phyloP scores from a whole-genome alignment of 2,888 invertebrate species.

The Heliothis peltigera region DNA sequence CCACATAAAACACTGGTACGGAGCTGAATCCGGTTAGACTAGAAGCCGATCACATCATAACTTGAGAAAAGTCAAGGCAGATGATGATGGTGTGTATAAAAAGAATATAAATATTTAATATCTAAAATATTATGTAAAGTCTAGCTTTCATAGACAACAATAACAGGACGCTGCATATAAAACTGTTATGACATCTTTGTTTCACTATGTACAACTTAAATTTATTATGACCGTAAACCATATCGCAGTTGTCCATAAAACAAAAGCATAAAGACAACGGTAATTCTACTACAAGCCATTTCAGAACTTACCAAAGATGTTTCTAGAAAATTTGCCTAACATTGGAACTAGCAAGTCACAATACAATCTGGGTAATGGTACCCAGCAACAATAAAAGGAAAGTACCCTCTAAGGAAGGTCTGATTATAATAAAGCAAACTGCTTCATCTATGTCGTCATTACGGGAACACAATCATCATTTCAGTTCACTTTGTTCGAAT shows the following conservation, averaged over 20 bases:
- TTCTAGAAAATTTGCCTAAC: constrained; percentile 18
- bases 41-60: no score
- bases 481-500: constrained; percentile 27
- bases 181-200: background rate
- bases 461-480: constrained; percentile 51
- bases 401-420: constrained; percentile 46
- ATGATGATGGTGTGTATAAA: no score
- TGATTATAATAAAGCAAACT: constrained; percentile 63
- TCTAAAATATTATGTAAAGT: no score
- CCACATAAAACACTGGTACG: no score
- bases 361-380: constrained; percentile 45
- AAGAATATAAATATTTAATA: no score
- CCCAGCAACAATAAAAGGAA: constrained; percentile 49
- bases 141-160: background rate
- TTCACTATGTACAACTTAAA: background rate
- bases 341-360: constrained; percentile 11
- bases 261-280: background rate
- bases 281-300: constrained; percentile 3
- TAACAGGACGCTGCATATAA: background rate
- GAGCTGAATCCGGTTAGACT: no score
- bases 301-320: constrained; percentile 16
- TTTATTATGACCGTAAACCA: background rate
- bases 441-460: constrained; percentile 49
- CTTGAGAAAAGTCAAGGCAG: no score
- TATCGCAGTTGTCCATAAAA: constrained; percentile 7